These are phyloP conservation scores for Cantharis nigra DNA, from an alignment of 2,888 invertebrate species.

Conservation along the genomic window DNA sequence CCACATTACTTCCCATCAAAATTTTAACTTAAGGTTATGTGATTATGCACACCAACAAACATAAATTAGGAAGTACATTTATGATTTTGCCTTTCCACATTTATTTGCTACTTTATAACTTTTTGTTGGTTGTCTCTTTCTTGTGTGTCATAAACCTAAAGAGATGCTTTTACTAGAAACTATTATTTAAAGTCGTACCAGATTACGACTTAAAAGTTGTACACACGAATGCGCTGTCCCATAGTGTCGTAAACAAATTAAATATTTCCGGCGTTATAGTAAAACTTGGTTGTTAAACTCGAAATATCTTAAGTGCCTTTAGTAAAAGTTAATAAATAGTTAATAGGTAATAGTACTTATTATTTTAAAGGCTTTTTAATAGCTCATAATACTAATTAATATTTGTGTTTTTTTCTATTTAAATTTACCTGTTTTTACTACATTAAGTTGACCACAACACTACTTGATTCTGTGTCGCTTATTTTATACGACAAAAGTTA, in stretches of 20 bases:
- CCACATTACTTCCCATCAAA: background rate
- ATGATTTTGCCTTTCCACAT: background rate
- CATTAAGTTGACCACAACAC: background rate
- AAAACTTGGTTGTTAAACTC: constrained; percentile 24
- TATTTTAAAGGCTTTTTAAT: background rate
- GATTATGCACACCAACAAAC: background rate
- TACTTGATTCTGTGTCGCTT: background rate
- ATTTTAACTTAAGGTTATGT: background rate
- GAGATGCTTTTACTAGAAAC: background rate
- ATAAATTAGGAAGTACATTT: background rate
- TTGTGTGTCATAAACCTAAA: background rate
- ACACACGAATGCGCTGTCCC: constrained; percentile 18
- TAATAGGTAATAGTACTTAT: background rate
- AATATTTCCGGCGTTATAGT: constrained; percentile 28
- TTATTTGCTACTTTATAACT: background rate
- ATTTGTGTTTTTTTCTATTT: background rate
- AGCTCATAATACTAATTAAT: background rate
- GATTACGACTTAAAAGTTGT: constrained; percentile 17
- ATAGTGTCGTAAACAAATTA: constrained; percentile 29
- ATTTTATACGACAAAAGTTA: background rate
- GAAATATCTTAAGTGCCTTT: constrained; percentile 16
- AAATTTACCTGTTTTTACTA: background rate
- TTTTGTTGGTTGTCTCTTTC: background rate
- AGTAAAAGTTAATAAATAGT: background rate
- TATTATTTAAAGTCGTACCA: background rate